Conservation (phyloP, 2,113 vertebrate species). For the Tetraodon nigroviridis region DNA sequence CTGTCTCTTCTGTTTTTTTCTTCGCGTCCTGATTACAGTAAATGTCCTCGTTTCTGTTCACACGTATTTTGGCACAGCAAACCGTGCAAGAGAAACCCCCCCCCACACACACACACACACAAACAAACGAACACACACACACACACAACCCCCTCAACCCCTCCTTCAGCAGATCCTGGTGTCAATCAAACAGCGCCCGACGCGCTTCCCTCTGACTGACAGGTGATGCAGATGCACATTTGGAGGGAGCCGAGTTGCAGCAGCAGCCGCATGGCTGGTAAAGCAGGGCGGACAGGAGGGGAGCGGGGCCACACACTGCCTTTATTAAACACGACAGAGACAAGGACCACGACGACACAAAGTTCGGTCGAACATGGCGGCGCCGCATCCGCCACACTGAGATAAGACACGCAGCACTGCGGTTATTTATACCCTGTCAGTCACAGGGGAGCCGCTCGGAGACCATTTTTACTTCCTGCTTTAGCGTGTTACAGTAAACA, state of each 20-base stretch:
- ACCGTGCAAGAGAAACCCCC: constrained; percentile 51
- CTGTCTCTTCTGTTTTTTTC: constrained; percentile 25
- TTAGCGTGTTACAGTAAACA: neutral
- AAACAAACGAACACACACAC: too few relatives aligned
- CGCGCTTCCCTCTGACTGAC: constrained; percentile 61
- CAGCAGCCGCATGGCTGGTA: constrained; percentile 44
- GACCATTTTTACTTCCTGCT: neutral
- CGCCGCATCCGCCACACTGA: neutral
- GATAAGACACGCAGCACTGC: neutral
- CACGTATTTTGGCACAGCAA: constrained; percentile 66
- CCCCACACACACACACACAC: constrained; percentile 13
- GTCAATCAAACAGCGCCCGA: constrained; percentile 64
- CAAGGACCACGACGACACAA: constrained; percentile 28
- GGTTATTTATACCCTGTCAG: constrained; percentile 2
- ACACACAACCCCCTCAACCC: constrained; percentile 24
- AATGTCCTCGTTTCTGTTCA: constrained; percentile 64
- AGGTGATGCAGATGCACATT: constrained; percentile 72
- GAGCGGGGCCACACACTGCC: constrained; percentile 16
- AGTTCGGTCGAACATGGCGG: constrained; percentile 20
- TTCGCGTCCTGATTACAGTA: constrained; percentile 11
- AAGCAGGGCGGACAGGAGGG: constrained; percentile 54
- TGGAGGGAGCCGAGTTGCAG: constrained; percentile 46
- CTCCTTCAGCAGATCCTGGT: constrained; percentile 48
- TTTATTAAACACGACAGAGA: constrained; percentile 59
- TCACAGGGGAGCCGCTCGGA: neutral